Evolutionary conservation across 1,140 invertebrate genomes (phyloP).

Genomic region (Helicoverpa zea): DNA sequence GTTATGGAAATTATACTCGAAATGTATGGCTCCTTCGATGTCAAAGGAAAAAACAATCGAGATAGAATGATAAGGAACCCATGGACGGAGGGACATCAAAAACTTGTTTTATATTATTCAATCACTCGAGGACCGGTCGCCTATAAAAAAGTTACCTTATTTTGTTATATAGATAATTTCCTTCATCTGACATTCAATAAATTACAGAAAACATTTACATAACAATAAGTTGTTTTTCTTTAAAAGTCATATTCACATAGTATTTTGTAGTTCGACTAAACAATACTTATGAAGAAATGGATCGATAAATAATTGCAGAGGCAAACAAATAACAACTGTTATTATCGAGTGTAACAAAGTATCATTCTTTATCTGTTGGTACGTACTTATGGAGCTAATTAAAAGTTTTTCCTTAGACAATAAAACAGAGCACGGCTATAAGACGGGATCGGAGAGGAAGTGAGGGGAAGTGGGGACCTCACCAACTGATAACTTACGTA

Average conservation of each 20-base stretch:
- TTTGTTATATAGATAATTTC: slow-evolving; percentile 37
- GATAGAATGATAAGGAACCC: slow-evolving; percentile 43
- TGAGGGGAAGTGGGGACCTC: slow-evolving; percentile 5
- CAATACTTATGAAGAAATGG: neutral
- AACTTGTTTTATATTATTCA: slow-evolving; percentile 47
- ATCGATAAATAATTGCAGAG: slow-evolving; percentile 36
- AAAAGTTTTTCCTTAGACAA: slow-evolving; percentile 47
- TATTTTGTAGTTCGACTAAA: neutral
- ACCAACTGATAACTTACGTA: slow-evolving; percentile 57
- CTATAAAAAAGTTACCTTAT: slow-evolving; percentile 26
- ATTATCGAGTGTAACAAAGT: slow-evolving; percentile 30
- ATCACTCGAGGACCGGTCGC: slow-evolving; percentile 19
- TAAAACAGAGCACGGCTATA: slow-evolving; percentile 38
- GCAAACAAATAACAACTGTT: slow-evolving; percentile 38
- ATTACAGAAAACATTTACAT: slow-evolving; percentile 17
- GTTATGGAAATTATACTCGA: neutral
- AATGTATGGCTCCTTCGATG: neutral
- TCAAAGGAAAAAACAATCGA: slow-evolving; percentile 45
- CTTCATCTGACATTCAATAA: slow-evolving; percentile 29
- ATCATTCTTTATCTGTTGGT: slow-evolving; percentile 22
- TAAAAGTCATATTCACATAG: neutral
- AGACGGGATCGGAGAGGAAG: neutral
- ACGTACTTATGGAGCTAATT: slow-evolving; percentile 43
- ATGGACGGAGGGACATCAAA: slow-evolving; percentile 36
- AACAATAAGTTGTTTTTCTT: slow-evolving; percentile 15